These are phyloP conservation scores for Sinella curviseta DNA, from an alignment of 1,140 invertebrate species.

Conservation along the genomic window DNA sequence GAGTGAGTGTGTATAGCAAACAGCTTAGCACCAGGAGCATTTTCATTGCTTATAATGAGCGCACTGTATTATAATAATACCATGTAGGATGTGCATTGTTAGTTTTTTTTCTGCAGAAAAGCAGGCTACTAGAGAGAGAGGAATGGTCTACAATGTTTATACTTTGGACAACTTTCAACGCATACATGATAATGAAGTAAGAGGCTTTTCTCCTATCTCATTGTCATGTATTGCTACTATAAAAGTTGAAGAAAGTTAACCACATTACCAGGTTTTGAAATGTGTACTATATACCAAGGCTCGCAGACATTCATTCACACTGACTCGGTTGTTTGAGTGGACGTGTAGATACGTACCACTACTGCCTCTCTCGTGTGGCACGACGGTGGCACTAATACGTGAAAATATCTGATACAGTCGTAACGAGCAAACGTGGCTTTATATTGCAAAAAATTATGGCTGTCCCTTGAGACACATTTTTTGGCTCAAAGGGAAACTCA, in stretches of 20 bases:
- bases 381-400: neutral
- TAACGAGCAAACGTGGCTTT: neutral
- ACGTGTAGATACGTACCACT: too few relatives aligned
- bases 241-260: too few relatives aligned
- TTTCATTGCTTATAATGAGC: conserved; percentile 7
- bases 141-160: neutral
- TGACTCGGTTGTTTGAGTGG: too few relatives aligned
- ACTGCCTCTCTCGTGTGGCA: too few relatives aligned
- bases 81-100: neutral
- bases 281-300: too few relatives aligned
- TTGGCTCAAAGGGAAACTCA: neutral
- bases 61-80: neutral
- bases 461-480: neutral
- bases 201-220: neutral
- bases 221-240: too few relatives aligned
- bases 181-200: conserved; percentile 11
- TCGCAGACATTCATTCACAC: too few relatives aligned
- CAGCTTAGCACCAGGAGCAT: conserved; percentile 6
- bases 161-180: neutral
- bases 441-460: conserved; percentile 4
- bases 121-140: neutral
- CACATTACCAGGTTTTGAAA: too few relatives aligned
- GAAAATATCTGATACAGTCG: neutral
- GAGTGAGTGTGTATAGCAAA: neutral
- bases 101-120: neutral